Percentiles rank a stretch among this genome's conserved stretches.
phyloP scores from a whole-genome alignment of 2,113 vertebrate genomes.

The Oenanthe oenanthe region DNA sequence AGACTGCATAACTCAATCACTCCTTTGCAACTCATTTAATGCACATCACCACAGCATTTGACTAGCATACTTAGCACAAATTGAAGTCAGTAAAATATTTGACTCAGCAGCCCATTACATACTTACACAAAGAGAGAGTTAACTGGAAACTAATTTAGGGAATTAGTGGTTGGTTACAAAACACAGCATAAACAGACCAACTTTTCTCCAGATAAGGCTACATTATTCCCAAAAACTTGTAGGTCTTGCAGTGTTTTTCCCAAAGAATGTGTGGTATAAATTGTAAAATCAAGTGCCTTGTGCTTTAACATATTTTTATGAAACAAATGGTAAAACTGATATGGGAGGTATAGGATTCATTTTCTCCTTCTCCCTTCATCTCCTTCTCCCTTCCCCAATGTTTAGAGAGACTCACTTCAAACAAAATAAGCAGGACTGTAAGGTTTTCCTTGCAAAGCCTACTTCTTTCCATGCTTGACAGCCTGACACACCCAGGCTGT shows the following conservation, averaged over 20 bases:
- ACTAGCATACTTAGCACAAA: conserved; percentile 10
- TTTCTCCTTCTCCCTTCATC: neutral
- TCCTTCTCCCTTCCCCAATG: neutral
- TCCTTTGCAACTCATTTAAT: conserved; percentile 48
- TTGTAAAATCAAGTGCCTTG: neutral
- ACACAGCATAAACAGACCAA: neutral
- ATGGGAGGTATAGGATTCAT: accelerated
- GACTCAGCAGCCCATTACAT: conserved; percentile 8
- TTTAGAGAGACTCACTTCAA: neutral
- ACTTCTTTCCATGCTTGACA: neutral
- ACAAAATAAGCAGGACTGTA: neutral
- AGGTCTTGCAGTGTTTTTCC: neutral
- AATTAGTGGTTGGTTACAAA: conserved; percentile 39
- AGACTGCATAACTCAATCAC: conserved; percentile 16
- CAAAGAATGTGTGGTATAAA: neutral
- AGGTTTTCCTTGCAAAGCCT: neutral
- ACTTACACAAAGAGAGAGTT: conserved; percentile 21
- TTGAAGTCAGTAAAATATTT: conserved; percentile 36
- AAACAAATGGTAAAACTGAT: neutral
- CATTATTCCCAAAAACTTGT: neutral
- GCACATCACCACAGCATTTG: conserved; percentile 16
- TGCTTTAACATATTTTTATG: neutral
- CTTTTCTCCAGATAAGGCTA: neutral
- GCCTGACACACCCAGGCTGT: neutral
- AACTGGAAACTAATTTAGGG: conserved; percentile 35